Conservation (phyloP, 1,140 invertebrate genomes). For the Megalopta genalis region DNA sequence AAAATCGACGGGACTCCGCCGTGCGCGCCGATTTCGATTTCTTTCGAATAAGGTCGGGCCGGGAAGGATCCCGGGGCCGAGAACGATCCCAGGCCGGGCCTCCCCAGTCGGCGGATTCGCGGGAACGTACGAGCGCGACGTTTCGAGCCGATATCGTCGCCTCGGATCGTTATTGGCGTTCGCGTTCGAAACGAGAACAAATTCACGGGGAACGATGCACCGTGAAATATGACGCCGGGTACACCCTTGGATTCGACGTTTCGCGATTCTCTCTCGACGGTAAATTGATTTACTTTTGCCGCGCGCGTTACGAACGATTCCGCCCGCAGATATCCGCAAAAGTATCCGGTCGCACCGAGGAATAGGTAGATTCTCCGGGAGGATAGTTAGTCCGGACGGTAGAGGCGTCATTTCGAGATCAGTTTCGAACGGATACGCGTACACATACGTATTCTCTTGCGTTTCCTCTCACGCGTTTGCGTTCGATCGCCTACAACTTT, state of each 20-base stretch:
- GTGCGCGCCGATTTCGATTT: constrained; percentile 22
- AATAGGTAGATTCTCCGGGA: neutral
- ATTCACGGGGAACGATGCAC: constrained; percentile 49
- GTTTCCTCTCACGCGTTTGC: no score
- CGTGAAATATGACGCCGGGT: constrained; percentile 53
- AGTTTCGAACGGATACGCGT: no score
- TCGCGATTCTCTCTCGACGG: constrained; percentile 35
- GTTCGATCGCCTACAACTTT: no score
- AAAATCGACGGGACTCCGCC: no score
- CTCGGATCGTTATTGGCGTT: constrained; percentile 57
- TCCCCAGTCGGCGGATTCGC: constrained; percentile 22
- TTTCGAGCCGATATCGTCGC: constrained; percentile 53
- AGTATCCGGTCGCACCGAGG: neutral
- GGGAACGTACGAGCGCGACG: constrained; percentile 37
- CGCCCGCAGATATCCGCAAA: neutral
- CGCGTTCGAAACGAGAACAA: constrained; percentile 43
- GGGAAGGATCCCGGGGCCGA: constrained; percentile 14
- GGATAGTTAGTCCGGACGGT: no score
- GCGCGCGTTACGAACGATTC: constrained; percentile 1
- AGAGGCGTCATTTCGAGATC: no score
- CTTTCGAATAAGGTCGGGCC: neutral
- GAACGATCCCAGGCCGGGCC: constrained; percentile 8
- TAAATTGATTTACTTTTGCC: constrained; percentile 40
- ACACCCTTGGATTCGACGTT: constrained; percentile 50
- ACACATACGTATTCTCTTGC: no score